A percentile compares a stretch with the other conserved stretches of the same genome.
Evolutionary conservation across 2,797 vertebrate species (phyloP).

Genomic region (Rousettus madagascariensis): DNA sequence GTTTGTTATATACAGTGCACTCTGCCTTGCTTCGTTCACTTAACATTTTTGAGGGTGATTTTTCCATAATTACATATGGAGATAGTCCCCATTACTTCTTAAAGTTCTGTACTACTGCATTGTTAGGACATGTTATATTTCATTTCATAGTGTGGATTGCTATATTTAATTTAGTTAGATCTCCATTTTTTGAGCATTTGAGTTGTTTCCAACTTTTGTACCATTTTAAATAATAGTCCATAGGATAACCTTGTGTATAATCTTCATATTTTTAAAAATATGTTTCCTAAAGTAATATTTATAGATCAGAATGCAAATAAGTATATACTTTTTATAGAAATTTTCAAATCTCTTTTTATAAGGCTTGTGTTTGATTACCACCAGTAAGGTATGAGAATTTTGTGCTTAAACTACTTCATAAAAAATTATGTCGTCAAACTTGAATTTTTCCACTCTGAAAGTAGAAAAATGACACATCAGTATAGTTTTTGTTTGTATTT

Average conservation of each 20-base stretch:
- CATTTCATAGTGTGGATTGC: neutral
- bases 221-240: neutral
- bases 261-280: neutral
- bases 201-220: neutral
- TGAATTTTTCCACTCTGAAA: neutral
- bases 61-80: neutral
- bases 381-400: neutral
- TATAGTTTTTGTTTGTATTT: neutral
- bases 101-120: neutral
- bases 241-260: neutral
- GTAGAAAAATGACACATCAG: neutral
- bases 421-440: neutral
- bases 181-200: neutral
- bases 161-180: neutral
- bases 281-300: neutral
- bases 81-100: neutral
- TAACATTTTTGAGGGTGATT: neutral
- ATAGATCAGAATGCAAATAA: neutral
- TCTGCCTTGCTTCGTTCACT: neutral
- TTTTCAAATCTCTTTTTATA: neutral
- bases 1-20: neutral
- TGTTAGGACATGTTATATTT: neutral
- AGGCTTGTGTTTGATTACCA: neutral
- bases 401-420: neutral
- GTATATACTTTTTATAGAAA: neutral